Base-by-base conservation (phyloP, 2,797 vertebrate species). In the Catharus ustulatus region DNA sequence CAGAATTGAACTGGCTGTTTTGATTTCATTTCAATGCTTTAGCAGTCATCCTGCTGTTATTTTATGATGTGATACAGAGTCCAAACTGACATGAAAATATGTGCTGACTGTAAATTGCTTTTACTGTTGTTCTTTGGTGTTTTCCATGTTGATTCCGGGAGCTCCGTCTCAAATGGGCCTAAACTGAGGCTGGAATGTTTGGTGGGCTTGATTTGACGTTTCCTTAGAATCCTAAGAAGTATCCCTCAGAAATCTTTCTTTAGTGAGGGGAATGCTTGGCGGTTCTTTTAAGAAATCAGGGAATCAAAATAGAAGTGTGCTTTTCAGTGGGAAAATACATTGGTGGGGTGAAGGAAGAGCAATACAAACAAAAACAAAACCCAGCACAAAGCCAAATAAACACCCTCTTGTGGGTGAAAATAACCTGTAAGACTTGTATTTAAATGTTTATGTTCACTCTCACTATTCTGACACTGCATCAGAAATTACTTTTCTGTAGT, bases 321-420 rank as follows among this genome's bases (percentile, higher is more conserved):
- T 26, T 72, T 61, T 42, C 63, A 7, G 14, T 88, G 48, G 48
- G 22, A 48, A 82, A 68, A 10, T 59, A 32, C 3, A 19, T 16
- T 17, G 0, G 0, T 2, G 1, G 2, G 1, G 6, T 6, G 3
- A 1, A 3, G 1, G 16, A 15, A 8, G 8, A 10, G 13, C 22
- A 54, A 55, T 48, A 43, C 10, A 38, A 72, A n/a, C 38, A 26
- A 36, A 18, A 27, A 19, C n/a, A 26, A 51, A 52, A 19, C 19
- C 43, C 14, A 52, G 8, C 13, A 24, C 4, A 22, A 57, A 73
- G 5, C 9, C 1, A 26, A 61, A 67, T 30, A 75, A 10, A 0
- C 13, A 63, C 9, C 1, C 2, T 63, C 9, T 7, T 67, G 30
- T 13, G 38, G 11, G 6, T 51, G 54, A 67, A 67, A 76, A 23